Conservation (phyloP, 2,113 vertebrate genomes). For the Delphinapterus leucas region DNA sequence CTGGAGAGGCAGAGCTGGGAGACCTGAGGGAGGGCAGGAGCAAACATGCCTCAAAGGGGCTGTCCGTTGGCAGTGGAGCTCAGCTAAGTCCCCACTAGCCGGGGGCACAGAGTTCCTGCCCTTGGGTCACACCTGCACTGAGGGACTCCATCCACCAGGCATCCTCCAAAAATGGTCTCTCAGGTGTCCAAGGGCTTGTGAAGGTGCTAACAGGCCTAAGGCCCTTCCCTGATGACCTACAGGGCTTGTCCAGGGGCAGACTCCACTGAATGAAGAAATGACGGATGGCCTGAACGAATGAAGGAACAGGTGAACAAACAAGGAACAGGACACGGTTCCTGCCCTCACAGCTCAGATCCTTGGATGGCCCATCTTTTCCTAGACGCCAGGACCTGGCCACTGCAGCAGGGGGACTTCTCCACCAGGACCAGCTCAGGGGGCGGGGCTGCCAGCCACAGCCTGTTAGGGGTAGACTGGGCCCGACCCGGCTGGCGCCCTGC, state of each 20-base stretch:
- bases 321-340: neutral
- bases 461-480: neutral
- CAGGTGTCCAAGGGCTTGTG: neutral
- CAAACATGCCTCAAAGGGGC: neutral
- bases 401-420: neutral
- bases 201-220: neutral
- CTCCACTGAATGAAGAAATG: neutral
- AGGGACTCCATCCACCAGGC: too few species aligned
- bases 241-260: neutral
- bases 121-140: neutral
- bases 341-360: neutral
- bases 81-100: too few species aligned
- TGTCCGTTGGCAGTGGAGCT: fast-evolving
- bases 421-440: neutral
- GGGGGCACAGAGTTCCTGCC: neutral
- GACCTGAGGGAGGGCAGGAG: neutral
- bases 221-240: neutral
- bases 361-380: neutral
- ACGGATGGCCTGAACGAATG: neutral
- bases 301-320: neutral
- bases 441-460: neutral
- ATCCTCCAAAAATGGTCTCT: neutral
- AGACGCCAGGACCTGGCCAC: neutral
- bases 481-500: neutral
- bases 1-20: neutral